A percentile compares a stretch with the other conserved stretches of the same genome.
Conservation (phyloP, 1,140 invertebrate species). For the Protaetia brevitarsis region DNA sequence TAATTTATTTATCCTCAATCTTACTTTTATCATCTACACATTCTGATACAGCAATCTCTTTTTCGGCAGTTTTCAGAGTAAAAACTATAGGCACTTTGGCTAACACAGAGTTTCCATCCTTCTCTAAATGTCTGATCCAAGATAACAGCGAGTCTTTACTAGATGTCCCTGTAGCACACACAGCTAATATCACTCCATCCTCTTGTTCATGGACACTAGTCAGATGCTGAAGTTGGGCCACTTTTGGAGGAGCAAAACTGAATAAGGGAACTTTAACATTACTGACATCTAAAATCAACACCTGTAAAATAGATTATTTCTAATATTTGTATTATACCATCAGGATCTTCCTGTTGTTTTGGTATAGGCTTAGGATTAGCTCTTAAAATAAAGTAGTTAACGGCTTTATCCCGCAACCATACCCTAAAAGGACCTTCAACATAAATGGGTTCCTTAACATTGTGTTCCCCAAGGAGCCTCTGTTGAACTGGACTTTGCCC, state of each 20-base stretch:
- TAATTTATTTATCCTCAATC: neutral
- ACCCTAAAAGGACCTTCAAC: conserved; percentile 86
- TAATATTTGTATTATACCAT: conserved; percentile 56
- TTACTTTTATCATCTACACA: neutral
- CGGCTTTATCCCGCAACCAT: conserved; percentile 69
- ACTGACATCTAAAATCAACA: conserved; percentile 61
- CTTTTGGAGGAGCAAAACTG: conserved; percentile 50
- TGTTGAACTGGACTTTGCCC: conserved; percentile 79
- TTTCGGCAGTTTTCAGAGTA: conserved; percentile 50
- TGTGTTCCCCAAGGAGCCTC: conserved; percentile 69
- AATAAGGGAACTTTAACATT: conserved; percentile 62
- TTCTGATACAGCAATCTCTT: conserved; percentile 27
- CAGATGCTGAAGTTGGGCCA: conserved; percentile 48
- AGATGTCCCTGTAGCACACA: conserved; percentile 71
- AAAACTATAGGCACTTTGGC: conserved; percentile 77
- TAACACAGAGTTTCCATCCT: conserved; percentile 70
- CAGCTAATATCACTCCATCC: conserved; percentile 83
- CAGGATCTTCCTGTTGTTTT: conserved; percentile 51
- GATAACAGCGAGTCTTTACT: conserved; percentile 85
- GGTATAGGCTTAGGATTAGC: conserved; percentile 57
- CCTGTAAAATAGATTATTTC: conserved; percentile 28
- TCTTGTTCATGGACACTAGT: conserved; percentile 86
- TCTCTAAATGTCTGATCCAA: conserved; percentile 87
- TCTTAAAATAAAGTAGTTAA: conserved; percentile 84
- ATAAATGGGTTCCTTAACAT: conserved; percentile 66